Evolutionary conservation across 2,888 invertebrate genomes (phyloP), one percentile per base, ranked within the genome.

Genomic region (Scaptomyza parva): DNA sequence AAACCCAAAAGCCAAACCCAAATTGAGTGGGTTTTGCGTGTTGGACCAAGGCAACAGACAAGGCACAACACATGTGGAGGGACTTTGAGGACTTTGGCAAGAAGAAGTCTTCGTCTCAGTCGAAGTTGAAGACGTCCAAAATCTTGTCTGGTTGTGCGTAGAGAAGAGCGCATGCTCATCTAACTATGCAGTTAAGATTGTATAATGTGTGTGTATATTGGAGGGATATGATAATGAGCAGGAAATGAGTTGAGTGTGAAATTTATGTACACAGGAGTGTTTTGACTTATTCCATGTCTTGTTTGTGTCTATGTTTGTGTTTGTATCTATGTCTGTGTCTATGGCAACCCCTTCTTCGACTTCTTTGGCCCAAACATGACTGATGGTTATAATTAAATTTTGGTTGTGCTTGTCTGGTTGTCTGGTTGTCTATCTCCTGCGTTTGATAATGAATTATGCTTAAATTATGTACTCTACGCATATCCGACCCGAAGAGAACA

Each of bases 181-280:
- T 71, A 73, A 76, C 72, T 76, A 22, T 17, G 24, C 22, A 30
- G n/a, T 20, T 12, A 14, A 54, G 65, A 73, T 70, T 70, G 64
- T 54, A 65, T 81, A 67, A 80, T 76, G 66, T 54, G 52, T 35
- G 71, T 54, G 9, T 35, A 14, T 30, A 33, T 35, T 17, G 37
- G 11, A 68, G 76, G 70, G 76, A 76, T 81, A 81, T 82, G 82
- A 82, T 82, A 82, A 82, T 82, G 88, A 82, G 82, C 82, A 87
- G 82, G 82, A 82, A 82, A 88, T 88, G 82, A 87, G 88, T 86
- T 73, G 83, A 83, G 82, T 86, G 88, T 86, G 83, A 88, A 88
- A 82, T 82, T 82, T 88, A 82, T 82, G 83, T 65, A 60, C 86
- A 82, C 88, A 86, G 82, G 82, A 82, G 82, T 86, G 82, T 78